Base-by-base conservation (phyloP, 2,888 invertebrate genomes). In the Notodonta dromedarius region DNA sequence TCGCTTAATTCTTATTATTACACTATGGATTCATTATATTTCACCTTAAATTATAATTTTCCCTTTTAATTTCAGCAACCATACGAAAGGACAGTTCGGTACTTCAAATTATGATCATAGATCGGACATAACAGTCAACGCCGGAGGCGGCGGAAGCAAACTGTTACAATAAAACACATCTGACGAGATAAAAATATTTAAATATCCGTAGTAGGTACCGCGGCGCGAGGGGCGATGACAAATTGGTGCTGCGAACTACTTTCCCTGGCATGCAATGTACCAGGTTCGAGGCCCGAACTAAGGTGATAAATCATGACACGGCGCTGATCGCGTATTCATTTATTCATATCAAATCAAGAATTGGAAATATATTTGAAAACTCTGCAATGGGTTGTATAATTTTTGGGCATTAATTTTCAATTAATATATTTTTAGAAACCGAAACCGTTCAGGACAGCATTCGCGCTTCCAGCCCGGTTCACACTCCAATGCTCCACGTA, bases 231-330 rank as follows among this genome's bases (percentile, higher is more conserved):
- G 32, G 52, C 52, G 52, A 52, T 66, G 76, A 76, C 61, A 76
- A 76, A 65, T 70, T 58, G 40, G 58, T 32, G 24, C 54, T 52
- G 58, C 65, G 61, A 67, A 70, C 63, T 67, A 65, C 67, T 67
- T 62, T 60, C 62, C 48, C 58, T 54, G n/a, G 55, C 8, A 3
- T 40, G 40, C 39, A 14, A 48, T 48, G 54, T 59, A 40, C 46
- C 46, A 44, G 40, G 40, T 8, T 12, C 50, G 39, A 16, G 40
- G 54, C 51, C 51, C 59, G 67, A 53, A 53, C 48, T 65, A 54
- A 61, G 63, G 52, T 62, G 59, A 75, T 72, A 73, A 70, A 76
- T 67, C 58, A 56, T 48, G 46, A 56, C 54, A 2, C 24, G 13
- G 58, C 57, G 50, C 13, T 44, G 42, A 53, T 56, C 46, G 54